phyloP scores from a whole-genome alignment of 1,140 invertebrate species.

The Lanistes nyassanus region DNA sequence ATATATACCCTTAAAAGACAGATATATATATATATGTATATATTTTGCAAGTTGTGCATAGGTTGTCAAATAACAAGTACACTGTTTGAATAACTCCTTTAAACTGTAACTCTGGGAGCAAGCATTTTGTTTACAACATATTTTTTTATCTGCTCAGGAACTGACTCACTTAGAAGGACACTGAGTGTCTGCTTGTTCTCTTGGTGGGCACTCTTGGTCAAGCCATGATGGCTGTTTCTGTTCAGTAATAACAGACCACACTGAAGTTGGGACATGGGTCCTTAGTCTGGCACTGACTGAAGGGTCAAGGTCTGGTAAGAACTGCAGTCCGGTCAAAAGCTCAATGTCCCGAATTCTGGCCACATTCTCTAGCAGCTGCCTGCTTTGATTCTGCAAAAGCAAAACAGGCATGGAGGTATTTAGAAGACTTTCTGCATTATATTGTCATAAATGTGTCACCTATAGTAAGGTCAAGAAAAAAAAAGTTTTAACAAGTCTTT shows the following conservation, averaged over 20 bases:
- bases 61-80: too few species aligned
- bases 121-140: too few species aligned
- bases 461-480: background rate
- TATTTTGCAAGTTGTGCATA: too few species aligned
- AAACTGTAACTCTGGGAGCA: too few species aligned
- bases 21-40: too few species aligned
- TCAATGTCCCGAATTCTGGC: slow-evolving; percentile 58
- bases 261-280: slow-evolving; percentile 40
- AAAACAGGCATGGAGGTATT: background rate
- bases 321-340: slow-evolving; percentile 52
- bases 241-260: slow-evolving; percentile 35
- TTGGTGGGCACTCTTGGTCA: slow-evolving; percentile 5
- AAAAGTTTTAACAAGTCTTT: too few species aligned
- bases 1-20: too few species aligned
- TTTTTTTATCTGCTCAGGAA: background rate
- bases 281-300: slow-evolving; percentile 30
- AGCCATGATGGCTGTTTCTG: slow-evolving; percentile 6
- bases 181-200: background rate
- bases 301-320: slow-evolving; percentile 38
- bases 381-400: slow-evolving; percentile 37
- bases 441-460: background rate
- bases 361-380: slow-evolving; percentile 46
- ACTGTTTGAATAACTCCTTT: too few species aligned
- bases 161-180: slow-evolving; percentile 14
- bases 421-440: background rate